Evolutionary conservation across 2,113 vertebrate species (phyloP).

Genomic region (Potamarius usumacintae): DNA sequence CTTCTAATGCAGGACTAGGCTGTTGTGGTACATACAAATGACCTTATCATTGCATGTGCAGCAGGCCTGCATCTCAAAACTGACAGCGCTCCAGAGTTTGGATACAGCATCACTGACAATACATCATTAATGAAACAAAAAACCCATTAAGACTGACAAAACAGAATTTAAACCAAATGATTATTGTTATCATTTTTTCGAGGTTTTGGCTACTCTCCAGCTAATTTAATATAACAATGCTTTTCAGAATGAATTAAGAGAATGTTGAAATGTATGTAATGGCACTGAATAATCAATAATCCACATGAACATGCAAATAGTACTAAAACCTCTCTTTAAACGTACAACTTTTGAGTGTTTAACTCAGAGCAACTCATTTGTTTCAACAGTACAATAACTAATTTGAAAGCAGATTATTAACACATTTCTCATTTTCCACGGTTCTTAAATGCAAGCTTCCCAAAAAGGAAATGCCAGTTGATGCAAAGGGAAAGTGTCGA

Average conservation of each 20-base stretch:
- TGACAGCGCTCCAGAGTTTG: conserved; percentile 31
- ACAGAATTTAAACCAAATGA: conserved; percentile 73
- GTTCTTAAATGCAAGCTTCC: conserved; percentile 10
- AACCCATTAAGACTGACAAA: conserved; percentile 75
- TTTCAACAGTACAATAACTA: conserved; percentile 25
- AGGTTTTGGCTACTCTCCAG: conserved; percentile 77
- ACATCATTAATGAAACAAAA: conserved; percentile 81
- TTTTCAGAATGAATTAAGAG: conserved; percentile 67
- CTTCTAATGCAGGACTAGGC: conserved; percentile 62
- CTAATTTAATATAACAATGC: conserved; percentile 83
- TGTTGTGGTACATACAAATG: conserved; percentile 50
- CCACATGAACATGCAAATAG: conserved; percentile 77
- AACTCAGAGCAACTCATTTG: conserved; percentile 32
- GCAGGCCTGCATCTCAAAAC: conserved; percentile 37
- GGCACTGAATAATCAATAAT: conserved; percentile 74
- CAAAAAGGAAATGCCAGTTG: conserved; percentile 25
- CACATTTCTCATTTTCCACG: neutral
- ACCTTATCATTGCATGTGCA: conserved; percentile 48
- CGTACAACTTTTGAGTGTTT: conserved; percentile 43
- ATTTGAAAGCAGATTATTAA: conserved; percentile 45
- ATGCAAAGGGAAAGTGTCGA: conserved; percentile 24
- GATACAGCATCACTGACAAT: conserved; percentile 60
- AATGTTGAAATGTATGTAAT: conserved; percentile 54
- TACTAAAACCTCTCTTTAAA: conserved; percentile 58
- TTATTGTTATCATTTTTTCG: conserved; percentile 69